Evolutionary conservation across 2,888 invertebrate species (phyloP).

Genomic region (Tipula unca): DNA sequence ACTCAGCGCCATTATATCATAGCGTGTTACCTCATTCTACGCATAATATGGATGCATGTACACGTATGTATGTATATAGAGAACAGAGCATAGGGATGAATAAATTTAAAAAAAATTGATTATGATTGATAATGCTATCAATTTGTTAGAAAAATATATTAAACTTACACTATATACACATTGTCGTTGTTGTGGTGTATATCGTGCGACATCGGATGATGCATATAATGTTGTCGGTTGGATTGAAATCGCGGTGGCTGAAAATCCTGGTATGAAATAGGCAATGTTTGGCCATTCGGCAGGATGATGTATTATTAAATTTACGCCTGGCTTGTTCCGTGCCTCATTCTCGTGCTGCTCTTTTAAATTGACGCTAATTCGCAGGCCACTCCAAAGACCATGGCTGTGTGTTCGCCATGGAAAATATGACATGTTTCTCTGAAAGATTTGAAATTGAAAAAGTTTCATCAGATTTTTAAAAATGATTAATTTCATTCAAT

Average conservation of each 20-base stretch:
- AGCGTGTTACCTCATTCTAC: neutral
- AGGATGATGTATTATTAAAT: conserved; percentile 29
- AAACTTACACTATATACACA: conserved; percentile 32
- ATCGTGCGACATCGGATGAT: conserved; percentile 29
- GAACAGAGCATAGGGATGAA: neutral
- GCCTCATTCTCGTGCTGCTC: conserved; percentile 24
- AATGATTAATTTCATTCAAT: no score
- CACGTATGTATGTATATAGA: no score
- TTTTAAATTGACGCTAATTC: conserved; percentile 28
- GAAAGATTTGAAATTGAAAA: no score
- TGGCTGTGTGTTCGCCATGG: conserved; percentile 30
- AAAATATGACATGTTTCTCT: conserved; percentile 21
- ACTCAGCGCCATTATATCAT: neutral
- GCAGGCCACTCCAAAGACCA: conserved; percentile 34
- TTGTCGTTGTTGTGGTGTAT: conserved; percentile 32
- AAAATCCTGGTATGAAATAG: conserved; percentile 31
- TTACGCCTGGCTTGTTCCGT: conserved; percentile 28
- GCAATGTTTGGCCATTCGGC: conserved; percentile 30
- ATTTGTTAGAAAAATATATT: neutral
- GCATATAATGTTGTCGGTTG: conserved; percentile 34
- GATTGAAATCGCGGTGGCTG: conserved; percentile 33
- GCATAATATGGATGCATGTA: no score
- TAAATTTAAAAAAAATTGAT: neutral
- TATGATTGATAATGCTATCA: neutral
- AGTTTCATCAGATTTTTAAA: no score